Evolutionary conservation across 2,113 vertebrate species (phyloP), one percentile per base, ranked within the genome.

Genomic region (Globicephala melas): DNA sequence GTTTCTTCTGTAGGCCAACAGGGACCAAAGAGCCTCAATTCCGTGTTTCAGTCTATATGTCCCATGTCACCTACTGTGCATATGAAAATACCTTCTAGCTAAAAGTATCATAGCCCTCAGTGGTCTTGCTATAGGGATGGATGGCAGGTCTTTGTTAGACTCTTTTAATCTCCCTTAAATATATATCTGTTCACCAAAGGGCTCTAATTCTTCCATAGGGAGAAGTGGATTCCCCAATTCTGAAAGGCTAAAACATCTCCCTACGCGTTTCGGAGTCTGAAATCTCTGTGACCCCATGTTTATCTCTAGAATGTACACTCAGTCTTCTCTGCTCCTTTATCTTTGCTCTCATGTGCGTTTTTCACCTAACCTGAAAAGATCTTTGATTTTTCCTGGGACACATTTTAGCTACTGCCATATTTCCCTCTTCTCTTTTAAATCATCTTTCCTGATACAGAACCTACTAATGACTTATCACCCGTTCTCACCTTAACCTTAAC

Each of bases 61-160:
- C 36, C 15, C 38, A 1, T 33, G 67, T 53, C 53, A 58, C 17
- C 70, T 25, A 7, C 8, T 36, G 33, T 25, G 18, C 11, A 2
- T 23, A 11, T 6, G 25, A 33, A 81, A 81, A 81, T 25, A 17
- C 38, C 53, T 68, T 65, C 73, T 3, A 44, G 20, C 11, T 58
- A 23, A 73, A 21, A 9, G 11, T 14, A 11, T 4, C 15, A 1
- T 1, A 18, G 36, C 20, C 50, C 17, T 62, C 1, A 5, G 15
- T 12, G 23, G 11, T 10, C 58, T 63, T 74, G 25, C 21, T 70
- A 10, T 10, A 8, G 17, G 7, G 10, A 3, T 65, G 36, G 76
- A 41, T 11, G n/a, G 23, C 13, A 63, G 53, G 28, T 11, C 89
- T 88, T 38, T 60, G 28, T 26, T 74, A 50, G 89, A 6, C 4